Conservation (phyloP, 2,888 invertebrate genomes). For the Lissonota sp. region DNA sequence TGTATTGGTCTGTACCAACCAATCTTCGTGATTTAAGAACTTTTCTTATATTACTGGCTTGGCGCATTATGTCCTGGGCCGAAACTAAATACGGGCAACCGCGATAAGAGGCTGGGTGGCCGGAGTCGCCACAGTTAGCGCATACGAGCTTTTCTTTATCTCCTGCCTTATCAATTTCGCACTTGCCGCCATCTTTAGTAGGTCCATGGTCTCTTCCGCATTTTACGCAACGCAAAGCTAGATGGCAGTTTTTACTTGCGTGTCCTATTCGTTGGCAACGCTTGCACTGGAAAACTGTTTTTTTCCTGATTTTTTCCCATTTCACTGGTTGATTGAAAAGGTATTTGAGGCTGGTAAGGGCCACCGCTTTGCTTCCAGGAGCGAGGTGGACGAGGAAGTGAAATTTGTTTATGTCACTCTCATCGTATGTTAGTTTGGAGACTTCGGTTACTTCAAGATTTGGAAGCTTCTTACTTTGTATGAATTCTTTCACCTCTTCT, state of each 20-base stretch:
- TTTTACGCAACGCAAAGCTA: slow-evolving; percentile 47
- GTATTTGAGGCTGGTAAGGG: slow-evolving; percentile 12
- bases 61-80: slow-evolving; percentile 1
- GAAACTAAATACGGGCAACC: not conserved
- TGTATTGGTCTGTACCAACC: slow-evolving; percentile 3
- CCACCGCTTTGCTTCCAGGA: not conserved
- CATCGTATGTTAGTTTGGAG: not conserved
- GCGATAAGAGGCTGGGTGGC: slow-evolving; percentile 42
- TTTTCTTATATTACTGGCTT: slow-evolving; percentile 9
- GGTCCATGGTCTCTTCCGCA: slow-evolving; percentile 42
- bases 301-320: slow-evolving; percentile 44
- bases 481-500: not conserved
- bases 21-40: not conserved
- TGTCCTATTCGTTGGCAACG: slow-evolving; percentile 58
- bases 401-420: not conserved
- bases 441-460: slow-evolving; percentile 11
- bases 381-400: slow-evolving; percentile 1
- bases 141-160: slow-evolving; percentile 27
- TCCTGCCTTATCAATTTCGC: not conserved
- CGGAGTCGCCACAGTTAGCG: slow-evolving; percentile 41
- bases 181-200: not conserved
- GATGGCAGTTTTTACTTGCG: slow-evolving; percentile 50
- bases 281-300: slow-evolving; percentile 29
- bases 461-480: not conserved
- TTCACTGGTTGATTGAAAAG: slow-evolving; percentile 30